Conservation (phyloP, 2,113 vertebrate genomes). For the Percina caprodes region DNA sequence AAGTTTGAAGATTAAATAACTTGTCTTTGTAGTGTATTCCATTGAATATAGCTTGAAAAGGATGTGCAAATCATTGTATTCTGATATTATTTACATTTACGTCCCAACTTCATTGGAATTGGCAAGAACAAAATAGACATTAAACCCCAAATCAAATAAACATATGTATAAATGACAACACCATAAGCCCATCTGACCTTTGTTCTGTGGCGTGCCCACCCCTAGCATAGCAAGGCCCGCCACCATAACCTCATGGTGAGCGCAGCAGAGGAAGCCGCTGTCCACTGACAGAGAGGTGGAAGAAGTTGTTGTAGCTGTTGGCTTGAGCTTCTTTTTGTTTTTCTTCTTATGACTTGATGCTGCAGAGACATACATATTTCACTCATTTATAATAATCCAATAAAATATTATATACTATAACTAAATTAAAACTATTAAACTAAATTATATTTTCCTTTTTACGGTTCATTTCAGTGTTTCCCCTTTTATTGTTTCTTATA, state of each 20-base stretch:
- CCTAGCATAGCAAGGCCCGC: constrained; percentile 89
- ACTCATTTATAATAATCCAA: background rate
- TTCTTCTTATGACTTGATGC: constrained; percentile 88
- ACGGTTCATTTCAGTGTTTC: background rate
- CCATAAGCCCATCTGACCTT: constrained; percentile 50
- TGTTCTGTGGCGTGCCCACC: constrained; percentile 60
- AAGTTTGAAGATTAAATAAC: too few relatives aligned
- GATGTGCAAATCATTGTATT: too few relatives aligned
- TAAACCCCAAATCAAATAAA: too few relatives aligned
- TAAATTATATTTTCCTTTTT: too few relatives aligned
- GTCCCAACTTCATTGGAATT: too few relatives aligned
- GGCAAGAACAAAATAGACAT: too few relatives aligned
- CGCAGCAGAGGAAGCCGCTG: constrained; percentile 92
- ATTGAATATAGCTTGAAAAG: too few relatives aligned
- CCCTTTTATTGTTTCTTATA: background rate
- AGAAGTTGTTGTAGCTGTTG: constrained; percentile 26
- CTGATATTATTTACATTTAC: too few relatives aligned
- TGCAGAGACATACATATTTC: constrained; percentile 14
- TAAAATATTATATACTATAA: background rate
- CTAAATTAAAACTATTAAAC: background rate
- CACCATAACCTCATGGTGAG: constrained; percentile 96
- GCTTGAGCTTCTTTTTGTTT: constrained; percentile 87
- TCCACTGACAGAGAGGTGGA: constrained; percentile 81
- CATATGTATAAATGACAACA: too few relatives aligned
- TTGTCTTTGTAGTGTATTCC: too few relatives aligned